These are phyloP conservation scores for Phoxinus dragarum DNA, from an alignment of 2,797 vertebrate species.

Conservation along the genomic window DNA sequence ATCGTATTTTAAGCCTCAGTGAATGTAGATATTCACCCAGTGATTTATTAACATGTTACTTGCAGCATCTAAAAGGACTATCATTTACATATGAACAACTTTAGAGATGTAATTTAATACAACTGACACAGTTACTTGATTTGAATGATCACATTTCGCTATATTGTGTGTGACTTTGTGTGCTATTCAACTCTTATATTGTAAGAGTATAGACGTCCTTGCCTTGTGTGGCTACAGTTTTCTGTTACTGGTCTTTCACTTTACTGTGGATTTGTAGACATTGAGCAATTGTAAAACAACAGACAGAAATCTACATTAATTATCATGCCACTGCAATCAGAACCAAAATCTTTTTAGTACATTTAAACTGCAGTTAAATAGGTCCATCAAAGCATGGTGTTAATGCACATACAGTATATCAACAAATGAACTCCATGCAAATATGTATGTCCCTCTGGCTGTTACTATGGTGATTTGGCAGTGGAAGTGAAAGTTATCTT, in stretches of 20 bases:
- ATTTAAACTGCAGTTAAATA: not conserved
- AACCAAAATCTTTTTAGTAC: not conserved
- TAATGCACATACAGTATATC: too few species aligned
- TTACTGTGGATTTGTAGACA: not conserved
- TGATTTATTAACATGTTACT: not conserved
- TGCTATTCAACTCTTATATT: not conserved
- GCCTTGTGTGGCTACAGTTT: slow-evolving; percentile 37
- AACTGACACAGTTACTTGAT: too few species aligned
- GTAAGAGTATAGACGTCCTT: not conserved
- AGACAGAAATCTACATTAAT: not conserved
- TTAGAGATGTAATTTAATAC: not conserved
- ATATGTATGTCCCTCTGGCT: not conserved
- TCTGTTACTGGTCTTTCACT: slow-evolving; percentile 68
- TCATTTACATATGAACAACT: not conserved
- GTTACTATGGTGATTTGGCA: not conserved
- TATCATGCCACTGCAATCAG: not conserved
- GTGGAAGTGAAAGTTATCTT: not conserved
- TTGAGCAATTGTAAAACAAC: too few species aligned
- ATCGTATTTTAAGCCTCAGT: not conserved
- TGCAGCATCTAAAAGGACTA: not conserved
- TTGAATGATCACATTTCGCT: not conserved
- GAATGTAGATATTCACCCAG: not conserved
- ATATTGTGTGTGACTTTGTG: not conserved
- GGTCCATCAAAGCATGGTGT: not conserved
- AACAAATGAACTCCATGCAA: too few species aligned